Base-by-base conservation (phyloP, 2,888 invertebrate species). In the Hypsopygia costalis region DNA sequence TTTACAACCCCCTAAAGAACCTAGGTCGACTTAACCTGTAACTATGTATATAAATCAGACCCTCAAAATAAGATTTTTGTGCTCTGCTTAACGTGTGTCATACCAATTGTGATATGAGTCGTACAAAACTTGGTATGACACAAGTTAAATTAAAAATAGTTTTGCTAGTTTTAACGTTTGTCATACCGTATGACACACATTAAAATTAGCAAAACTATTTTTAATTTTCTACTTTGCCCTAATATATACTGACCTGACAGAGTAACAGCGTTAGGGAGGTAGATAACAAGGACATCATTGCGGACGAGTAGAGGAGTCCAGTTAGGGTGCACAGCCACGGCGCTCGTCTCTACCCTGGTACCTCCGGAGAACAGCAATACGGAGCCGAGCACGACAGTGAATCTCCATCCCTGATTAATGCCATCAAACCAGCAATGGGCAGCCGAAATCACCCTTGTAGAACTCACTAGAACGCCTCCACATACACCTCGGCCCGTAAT, bases 391-490 rank as follows among this genome's bases (percentile, higher is more conserved):
- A 78, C 66, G 0, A 78, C 72, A 1, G 58, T 69, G 9, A 73
- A 40, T 11, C 53, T 52, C 64, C 67, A 71, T 1, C 58, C 78
- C 33, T 73, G 74, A 47, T 69, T 53, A 0, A 11, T 0, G n/a
- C 81, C 81, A 34, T 81, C 81, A 27, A 43, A 63, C 80, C 80
- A 81, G 51, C 80, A 81, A 45, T 80, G 80, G n/a, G 79, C 80
- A 22, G 80, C 80, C 0, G 78, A 78, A 7, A 71, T 20, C 1
- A 76, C 52, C 6, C 68, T 58, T 36, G 47, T 51, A 1, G 41
- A 2, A 11, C 46, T 63, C 27, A 80, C 12, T 0, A 81, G 52
- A 1, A 73, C 65, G 30, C 63, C 78, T 1, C 81, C 79, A 33
- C 81, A 80, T 0, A 79, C 46, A 20, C 66, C 73, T 1, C 52